Evolutionary conservation across 2,113 vertebrate species (phyloP), one percentile per base, ranked within the genome.

Genomic region (Tinamus guttatus): DNA sequence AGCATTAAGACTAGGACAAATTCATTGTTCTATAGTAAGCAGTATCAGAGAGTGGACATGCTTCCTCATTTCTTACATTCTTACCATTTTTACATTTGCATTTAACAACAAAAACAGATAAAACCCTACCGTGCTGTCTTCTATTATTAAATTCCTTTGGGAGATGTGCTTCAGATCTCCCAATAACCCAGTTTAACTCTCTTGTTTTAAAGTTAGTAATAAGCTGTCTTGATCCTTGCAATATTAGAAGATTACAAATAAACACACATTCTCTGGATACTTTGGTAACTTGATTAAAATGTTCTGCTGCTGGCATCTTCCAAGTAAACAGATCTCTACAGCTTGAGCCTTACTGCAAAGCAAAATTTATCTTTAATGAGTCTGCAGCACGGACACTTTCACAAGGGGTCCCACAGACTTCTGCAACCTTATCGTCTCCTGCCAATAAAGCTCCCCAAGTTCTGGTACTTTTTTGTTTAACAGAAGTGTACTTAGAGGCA

Each of bases 231-330:
- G 79, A 96, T 94, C 94, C 75, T 76, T n/a, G 65, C 90, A 94
- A 95, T 95, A 88, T 92, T 81, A 88, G 85, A 5, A 65, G 95
- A 87, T 95, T 94, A 87, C 82, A 88, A 94, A 84, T 91, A 89
- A 96, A 97, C 91, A 92, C 84, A 94, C 94, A 96, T 96, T 97
- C 96, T 81, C 90, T 3, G 73, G 94, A 96, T 96, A 91, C 74
- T 87, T 96, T 2, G 4, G 54, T 94, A 96, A 92, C 89, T 87
- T 64, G 41, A 95, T 96, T 94, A 96, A 60, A 21, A 45, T 49
- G 58, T 41, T 84, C 70, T 81, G 74, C 91, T 91, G 76, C 89
- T 84, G 85, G 73, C 94, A 82, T 94, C 87, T 80, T 41, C 90
- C 85, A 58, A 82, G 54, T 38, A 90, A 94, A 95, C 92, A 93